Conservation (phyloP, 2,113 vertebrate genomes). For the Lathamus discolor region DNA sequence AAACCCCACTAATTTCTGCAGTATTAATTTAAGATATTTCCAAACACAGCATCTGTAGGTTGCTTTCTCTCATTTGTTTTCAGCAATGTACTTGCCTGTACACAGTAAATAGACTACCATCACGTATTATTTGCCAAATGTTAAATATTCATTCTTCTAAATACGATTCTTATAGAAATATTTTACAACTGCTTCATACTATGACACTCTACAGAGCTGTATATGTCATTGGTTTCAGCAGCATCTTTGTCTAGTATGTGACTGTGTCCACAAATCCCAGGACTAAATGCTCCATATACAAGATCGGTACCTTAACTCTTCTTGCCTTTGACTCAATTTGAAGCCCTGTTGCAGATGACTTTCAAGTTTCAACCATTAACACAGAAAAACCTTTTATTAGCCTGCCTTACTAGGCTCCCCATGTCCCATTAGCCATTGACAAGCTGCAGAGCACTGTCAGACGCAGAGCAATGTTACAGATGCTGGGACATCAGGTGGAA, state of each 20-base stretch:
- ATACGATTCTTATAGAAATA: not conserved
- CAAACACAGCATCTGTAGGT: not conserved
- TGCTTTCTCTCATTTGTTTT: not conserved
- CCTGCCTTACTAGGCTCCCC: not conserved
- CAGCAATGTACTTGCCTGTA: not conserved
- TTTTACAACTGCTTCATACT: not conserved
- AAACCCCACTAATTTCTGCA: not conserved
- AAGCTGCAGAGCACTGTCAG: not conserved
- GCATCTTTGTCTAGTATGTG: not conserved
- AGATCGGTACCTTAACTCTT: not conserved
- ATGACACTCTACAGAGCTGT: not conserved
- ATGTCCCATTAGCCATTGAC: not conserved
- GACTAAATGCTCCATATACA: not conserved
- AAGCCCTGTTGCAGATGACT: not conserved
- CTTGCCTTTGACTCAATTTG: not conserved
- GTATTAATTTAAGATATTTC: not conserved
- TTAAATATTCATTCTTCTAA: not conserved
- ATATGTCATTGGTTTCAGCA: not conserved
- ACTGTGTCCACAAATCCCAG: not conserved
- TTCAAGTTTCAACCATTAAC: not conserved
- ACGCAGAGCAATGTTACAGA: not conserved
- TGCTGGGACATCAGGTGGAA: not conserved
- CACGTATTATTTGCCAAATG: not conserved
- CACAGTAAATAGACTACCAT: not conserved
- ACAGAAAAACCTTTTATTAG: not conserved